Evolutionary conservation across 1,140 invertebrate species (phyloP).

Genomic region (Bombus turneri): DNA sequence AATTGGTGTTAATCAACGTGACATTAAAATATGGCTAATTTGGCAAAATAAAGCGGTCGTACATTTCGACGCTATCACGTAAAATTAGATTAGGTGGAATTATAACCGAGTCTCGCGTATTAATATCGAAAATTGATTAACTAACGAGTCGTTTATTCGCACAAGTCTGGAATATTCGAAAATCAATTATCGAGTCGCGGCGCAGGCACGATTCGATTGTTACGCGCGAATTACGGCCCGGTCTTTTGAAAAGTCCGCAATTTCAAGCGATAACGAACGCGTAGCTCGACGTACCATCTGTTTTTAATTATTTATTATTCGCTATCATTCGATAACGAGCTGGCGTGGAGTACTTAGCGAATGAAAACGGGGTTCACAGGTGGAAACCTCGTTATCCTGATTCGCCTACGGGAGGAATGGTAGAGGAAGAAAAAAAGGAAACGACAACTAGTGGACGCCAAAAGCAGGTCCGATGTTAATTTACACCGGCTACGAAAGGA

Average conservation of each 20-base stretch:
- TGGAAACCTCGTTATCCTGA: constrained; percentile 49
- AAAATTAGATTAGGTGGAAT: neutral
- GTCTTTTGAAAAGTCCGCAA: neutral
- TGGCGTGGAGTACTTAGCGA: constrained; percentile 33
- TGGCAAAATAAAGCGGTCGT: neutral
- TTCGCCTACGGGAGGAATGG: neutral
- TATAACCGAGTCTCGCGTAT: neutral
- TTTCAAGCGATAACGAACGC: constrained; percentile 14
- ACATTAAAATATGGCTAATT: neutral
- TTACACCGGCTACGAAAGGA: constrained; percentile 33
- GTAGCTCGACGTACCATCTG: neutral
- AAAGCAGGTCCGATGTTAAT: constrained; percentile 50
- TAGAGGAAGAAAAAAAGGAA: neutral
- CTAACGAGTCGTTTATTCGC: constrained; percentile 28
- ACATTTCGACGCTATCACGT: neutral
- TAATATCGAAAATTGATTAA: constrained; percentile 26
- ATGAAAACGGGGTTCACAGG: constrained; percentile 38
- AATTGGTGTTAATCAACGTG: neutral
- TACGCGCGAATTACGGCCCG: neutral
- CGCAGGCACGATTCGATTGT: neutral
- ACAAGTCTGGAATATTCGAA: constrained; percentile 15
- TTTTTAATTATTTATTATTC: constrained; percentile 50
- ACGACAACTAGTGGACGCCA: constrained; percentile 1
- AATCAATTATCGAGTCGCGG: constrained; percentile 15
- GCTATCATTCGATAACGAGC: constrained; percentile 39